A percentile compares a stretch with the other conserved stretches of the same genome.
Conservation (phyloP, 2,797 vertebrate genomes). For the Notoglanidium macrostoma region DNA sequence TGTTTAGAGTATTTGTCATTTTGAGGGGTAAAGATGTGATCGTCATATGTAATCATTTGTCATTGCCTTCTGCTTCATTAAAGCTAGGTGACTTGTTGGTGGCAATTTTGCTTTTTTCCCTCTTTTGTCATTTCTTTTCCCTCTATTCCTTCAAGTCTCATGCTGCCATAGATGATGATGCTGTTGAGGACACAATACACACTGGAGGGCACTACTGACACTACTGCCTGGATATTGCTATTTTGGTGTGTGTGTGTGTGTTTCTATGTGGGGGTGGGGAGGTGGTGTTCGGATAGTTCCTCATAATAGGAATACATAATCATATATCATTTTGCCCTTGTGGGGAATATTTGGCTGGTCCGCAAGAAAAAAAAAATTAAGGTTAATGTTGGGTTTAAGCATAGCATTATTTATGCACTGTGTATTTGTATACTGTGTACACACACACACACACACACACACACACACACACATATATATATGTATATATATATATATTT, state of each 20-base stretch:
- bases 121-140: background rate
- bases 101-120: background rate
- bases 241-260: conserved; percentile 10
- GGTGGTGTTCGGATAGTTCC: too few relatives aligned
- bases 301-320: background rate
- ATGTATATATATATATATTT: too few relatives aligned
- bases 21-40: background rate
- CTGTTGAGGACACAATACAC: background rate
- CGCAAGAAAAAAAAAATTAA: background rate
- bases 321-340: background rate
- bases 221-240: background rate
- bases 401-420: background rate
- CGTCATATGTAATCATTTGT: background rate
- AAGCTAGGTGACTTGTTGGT: background rate
- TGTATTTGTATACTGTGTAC: background rate
- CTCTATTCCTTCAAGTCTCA: background rate
- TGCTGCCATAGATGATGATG: background rate
- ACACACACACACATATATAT: too few relatives aligned
- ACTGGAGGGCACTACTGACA: background rate
- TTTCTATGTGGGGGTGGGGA: background rate
- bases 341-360: background rate
- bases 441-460: too few relatives aligned
- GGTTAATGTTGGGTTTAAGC: background rate
- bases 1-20: background rate
- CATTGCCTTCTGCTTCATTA: background rate